A percentile compares a stretch with the other conserved stretches of the same genome.
phyloP scores from a whole-genome alignment of 2,888 invertebrate genomes.

The Ypsolopha sequella region DNA sequence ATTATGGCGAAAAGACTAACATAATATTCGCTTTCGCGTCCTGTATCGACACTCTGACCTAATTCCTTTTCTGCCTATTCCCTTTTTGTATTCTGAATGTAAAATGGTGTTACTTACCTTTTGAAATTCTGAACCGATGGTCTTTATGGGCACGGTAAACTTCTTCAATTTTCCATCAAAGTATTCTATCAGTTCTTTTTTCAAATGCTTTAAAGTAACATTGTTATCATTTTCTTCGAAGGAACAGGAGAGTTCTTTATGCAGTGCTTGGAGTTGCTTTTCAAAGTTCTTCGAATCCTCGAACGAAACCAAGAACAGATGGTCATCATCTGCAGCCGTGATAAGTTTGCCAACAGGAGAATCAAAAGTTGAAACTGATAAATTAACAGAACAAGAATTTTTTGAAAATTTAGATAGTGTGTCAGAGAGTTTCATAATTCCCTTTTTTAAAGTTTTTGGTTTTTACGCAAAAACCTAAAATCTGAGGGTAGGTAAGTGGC shows the following conservation, averaged over 20 bases:
- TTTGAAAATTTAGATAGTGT: constrained; percentile 14
- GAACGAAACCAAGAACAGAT: constrained; percentile 25
- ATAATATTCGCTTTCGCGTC: no score
- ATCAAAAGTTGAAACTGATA: constrained; percentile 24
- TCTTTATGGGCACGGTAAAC: constrained; percentile 44
- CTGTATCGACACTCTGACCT: no score
- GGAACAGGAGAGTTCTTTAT: constrained; percentile 24
- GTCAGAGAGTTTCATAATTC: no score
- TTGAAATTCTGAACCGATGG: constrained; percentile 52
- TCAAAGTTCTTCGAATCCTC: constrained; percentile 42
- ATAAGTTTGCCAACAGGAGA: constrained; percentile 38
- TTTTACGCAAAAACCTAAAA: no score
- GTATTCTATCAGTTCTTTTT: constrained; percentile 12
- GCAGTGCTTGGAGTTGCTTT: constrained; percentile 28
- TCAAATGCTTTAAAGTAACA: constrained; percentile 14
- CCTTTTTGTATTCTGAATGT: no score
- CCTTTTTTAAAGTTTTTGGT: no score
- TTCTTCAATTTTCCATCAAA: constrained; percentile 27
- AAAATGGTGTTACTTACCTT: constrained; percentile 27
- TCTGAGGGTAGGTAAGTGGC: no score
- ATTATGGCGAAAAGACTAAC: no score
- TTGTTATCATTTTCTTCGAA: constrained; percentile 29
- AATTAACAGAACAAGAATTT: constrained; percentile 10
- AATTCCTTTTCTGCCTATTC: no score
- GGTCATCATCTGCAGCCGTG: constrained; percentile 40